Evolutionary conservation across 2,797 vertebrate species (phyloP).

Genomic region (Rachycentron canadum): DNA sequence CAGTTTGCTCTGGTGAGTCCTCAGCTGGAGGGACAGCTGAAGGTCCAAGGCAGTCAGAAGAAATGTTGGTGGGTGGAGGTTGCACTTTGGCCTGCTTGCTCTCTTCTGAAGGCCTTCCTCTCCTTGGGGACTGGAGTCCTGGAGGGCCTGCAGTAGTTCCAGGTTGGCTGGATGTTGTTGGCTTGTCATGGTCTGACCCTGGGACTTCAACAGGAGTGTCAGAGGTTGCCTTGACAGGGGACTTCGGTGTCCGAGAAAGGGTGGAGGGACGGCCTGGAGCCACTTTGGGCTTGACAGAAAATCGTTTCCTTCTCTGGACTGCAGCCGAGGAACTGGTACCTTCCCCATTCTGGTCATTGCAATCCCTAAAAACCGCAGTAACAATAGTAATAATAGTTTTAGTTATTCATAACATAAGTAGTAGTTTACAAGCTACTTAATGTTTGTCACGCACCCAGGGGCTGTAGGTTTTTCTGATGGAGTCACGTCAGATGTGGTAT

Average conservation of each 20-base stretch:
- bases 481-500: slow-evolving; percentile 33
- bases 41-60: slow-evolving; percentile 15
- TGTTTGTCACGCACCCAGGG: slow-evolving; percentile 61
- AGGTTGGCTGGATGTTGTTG: slow-evolving; percentile 32
- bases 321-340: slow-evolving; percentile 72
- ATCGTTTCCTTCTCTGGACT: slow-evolving; percentile 91
- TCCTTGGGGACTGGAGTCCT: slow-evolving; percentile 74
- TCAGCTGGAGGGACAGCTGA: slow-evolving; percentile 7
- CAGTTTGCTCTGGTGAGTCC: slow-evolving; percentile 15
- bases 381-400: neutral
- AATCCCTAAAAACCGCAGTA: slow-evolving; percentile 75
- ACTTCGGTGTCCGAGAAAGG: slow-evolving; percentile 74
- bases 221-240: slow-evolving; percentile 67
- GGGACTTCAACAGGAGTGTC: slow-evolving; percentile 47
- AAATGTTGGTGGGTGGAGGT: slow-evolving; percentile 57
- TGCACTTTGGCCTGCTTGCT: slow-evolving; percentile 64
- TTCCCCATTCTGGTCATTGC: slow-evolving; percentile 70
- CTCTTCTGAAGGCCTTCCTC: slow-evolving; percentile 62
- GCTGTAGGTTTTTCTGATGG: slow-evolving; percentile 40
- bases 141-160: slow-evolving; percentile 45
- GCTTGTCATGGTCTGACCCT: slow-evolving; percentile 59
- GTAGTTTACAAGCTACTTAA: no score
- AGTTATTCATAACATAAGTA: neutral
- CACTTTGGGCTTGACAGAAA: slow-evolving; percentile 90
- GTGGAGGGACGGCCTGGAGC: slow-evolving; percentile 72